Evolutionary conservation across 2,888 invertebrate species (phyloP).

Genomic region (Papilio protenor): DNA sequence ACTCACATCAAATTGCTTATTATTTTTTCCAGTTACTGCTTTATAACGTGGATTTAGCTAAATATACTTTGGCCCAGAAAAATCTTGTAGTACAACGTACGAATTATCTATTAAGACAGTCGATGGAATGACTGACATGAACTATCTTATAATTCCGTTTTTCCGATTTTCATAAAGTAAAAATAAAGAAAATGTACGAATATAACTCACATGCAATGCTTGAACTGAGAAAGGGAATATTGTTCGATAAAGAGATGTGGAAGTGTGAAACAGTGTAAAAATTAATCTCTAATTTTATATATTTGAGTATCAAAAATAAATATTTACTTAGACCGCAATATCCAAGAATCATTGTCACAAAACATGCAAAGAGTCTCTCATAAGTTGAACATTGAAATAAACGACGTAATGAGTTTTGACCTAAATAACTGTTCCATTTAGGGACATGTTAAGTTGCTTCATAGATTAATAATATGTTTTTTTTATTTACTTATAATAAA

Average conservation of each 20-base stretch:
- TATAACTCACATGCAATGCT: no score
- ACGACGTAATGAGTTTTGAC: constrained; percentile 5
- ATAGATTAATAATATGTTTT: not conserved
- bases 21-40: constrained; percentile 5
- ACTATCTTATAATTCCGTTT: not conserved
- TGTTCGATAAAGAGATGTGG: no score
- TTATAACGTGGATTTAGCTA: not conserved
- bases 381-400: constrained; percentile 9
- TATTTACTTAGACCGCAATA: not conserved
- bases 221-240: no score
- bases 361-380: not conserved
- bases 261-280: no score
- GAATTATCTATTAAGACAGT: not conserved
- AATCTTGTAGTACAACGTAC: not conserved
- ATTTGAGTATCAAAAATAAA: not conserved
- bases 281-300: not conserved
- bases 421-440: not conserved
- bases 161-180: no score
- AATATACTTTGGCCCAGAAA: not conserved
- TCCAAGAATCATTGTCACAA: not conserved
- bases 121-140: not conserved
- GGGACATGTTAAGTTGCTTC: not conserved
- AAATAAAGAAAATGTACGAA: no score
- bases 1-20: constrained; percentile 28
- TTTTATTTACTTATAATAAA: no score